Conservation (phyloP, 64 coral and sea anemone genomes). For the Porites australiensis region DNA sequence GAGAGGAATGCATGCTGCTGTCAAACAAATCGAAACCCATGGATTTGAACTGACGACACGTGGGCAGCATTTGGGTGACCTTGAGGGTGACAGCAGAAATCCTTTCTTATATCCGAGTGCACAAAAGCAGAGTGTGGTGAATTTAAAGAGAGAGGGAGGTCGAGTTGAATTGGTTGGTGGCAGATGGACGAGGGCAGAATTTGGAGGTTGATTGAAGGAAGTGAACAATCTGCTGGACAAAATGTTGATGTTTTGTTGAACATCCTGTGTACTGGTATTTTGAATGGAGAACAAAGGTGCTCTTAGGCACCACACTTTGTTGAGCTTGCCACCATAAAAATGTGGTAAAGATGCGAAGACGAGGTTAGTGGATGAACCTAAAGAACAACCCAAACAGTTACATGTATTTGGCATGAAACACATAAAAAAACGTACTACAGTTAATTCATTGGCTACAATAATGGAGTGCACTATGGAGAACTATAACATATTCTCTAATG, state of each 20-base stretch:
- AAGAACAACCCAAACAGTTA: conserved; percentile 60
- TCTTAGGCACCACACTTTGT: conserved; percentile 35
- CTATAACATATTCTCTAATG: background rate
- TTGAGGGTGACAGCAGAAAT: background rate
- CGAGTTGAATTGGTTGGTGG: conserved; percentile 31
- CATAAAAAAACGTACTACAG: background rate
- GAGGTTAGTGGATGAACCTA: conserved; percentile 54
- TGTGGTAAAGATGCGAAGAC: conserved; percentile 47
- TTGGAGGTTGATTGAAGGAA: conserved; percentile 46
- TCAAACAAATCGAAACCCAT: conserved; percentile 10
- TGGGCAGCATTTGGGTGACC: conserved; percentile 9
- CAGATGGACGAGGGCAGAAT: conserved; percentile 34
- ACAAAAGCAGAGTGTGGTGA: conserved; percentile 36
- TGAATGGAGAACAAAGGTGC: conserved; percentile 41
- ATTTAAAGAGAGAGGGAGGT: conserved; percentile 23
- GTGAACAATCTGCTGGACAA: conserved; percentile 12
- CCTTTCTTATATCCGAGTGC: conserved; percentile 14
- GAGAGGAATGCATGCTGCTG: conserved; percentile 42
- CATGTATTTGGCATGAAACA: background rate
- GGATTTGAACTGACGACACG: conserved; percentile 6
- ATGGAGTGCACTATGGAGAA: background rate
- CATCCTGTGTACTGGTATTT: conserved; percentile 42
- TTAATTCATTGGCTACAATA: background rate
- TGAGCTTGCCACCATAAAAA: conserved; percentile 47
- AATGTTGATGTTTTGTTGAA: conserved; percentile 47